A percentile compares a stretch with the other conserved stretches of the same genome.
Conservation (phyloP, 2,113 vertebrate genomes). For the Sisor rabdophorus region DNA sequence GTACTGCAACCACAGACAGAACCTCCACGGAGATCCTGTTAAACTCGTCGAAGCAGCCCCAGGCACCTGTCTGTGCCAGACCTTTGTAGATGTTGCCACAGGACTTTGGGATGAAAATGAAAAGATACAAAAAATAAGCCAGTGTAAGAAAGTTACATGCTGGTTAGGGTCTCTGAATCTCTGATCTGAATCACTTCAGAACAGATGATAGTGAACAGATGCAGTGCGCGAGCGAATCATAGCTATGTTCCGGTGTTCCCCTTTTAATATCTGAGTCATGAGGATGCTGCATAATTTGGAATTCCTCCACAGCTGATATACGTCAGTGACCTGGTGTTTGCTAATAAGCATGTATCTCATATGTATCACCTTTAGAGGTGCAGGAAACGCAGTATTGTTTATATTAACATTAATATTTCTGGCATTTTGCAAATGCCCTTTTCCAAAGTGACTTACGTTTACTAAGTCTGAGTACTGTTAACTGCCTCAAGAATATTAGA, state of each 20-base stretch:
- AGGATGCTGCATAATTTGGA: conserved; percentile 26
- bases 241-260: neutral
- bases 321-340: conserved; percentile 27
- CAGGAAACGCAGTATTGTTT: conserved; percentile 37
- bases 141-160: neutral
- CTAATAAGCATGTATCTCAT: conserved; percentile 19
- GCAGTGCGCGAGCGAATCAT: neutral
- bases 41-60: conserved; percentile 98
- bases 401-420: neutral
- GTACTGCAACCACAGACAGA: conserved; percentile 92
- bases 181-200: conserved; percentile 11
- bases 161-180: neutral
- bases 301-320: conserved; percentile 12
- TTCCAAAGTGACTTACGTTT: too few relatives aligned
- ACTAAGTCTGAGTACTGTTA: too few relatives aligned
- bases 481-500: too few relatives aligned
- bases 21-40: conserved; percentile 97
- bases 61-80: conserved; percentile 92
- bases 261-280: conserved; percentile 29
- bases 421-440: too few relatives aligned
- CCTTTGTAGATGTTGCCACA: conserved; percentile 98
- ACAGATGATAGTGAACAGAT: conserved; percentile 6
- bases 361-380: neutral
- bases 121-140: conserved; percentile 11
- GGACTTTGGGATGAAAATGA: conserved; percentile 68